A percentile compares a stretch with the other conserved stretches of the same genome.
Conservation (phyloP, 2,888 invertebrate species). For the Strigamia transsilvanica region DNA sequence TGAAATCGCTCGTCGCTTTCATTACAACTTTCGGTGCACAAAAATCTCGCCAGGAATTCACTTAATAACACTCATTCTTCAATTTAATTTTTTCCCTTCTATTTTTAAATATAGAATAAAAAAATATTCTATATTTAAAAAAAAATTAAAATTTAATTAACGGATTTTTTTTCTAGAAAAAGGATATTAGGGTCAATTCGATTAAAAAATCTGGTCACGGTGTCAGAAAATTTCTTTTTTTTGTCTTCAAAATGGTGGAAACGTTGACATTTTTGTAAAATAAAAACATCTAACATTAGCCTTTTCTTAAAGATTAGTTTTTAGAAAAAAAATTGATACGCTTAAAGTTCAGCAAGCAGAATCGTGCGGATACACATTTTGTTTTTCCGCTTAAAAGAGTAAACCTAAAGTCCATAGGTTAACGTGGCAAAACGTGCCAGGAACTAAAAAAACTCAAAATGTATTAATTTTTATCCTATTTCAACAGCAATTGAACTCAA, state of each 20-base stretch:
- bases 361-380: too few relatives aligned
- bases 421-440: not conserved
- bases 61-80: not conserved
- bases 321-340: not conserved
- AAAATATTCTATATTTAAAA: not conserved
- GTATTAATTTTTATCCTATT: not conserved
- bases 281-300: too few relatives aligned
- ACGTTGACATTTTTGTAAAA: too few relatives aligned
- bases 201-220: too few relatives aligned
- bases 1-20: constrained; percentile 22
- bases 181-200: too few relatives aligned
- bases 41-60: not conserved
- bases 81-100: not conserved
- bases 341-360: too few relatives aligned
- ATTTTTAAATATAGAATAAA: not conserved
- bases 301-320: too few relatives aligned
- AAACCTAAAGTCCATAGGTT: not conserved
- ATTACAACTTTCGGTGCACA: constrained; percentile 23
- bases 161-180: not conserved
- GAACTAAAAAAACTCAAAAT: not conserved
- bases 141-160: not conserved
- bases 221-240: too few relatives aligned
- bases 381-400: not conserved
- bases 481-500: not conserved
- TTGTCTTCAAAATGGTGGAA: too few relatives aligned